phyloP scores from a whole-genome alignment of 2,113 vertebrate species.

The Lasiurus cinereus region DNA sequence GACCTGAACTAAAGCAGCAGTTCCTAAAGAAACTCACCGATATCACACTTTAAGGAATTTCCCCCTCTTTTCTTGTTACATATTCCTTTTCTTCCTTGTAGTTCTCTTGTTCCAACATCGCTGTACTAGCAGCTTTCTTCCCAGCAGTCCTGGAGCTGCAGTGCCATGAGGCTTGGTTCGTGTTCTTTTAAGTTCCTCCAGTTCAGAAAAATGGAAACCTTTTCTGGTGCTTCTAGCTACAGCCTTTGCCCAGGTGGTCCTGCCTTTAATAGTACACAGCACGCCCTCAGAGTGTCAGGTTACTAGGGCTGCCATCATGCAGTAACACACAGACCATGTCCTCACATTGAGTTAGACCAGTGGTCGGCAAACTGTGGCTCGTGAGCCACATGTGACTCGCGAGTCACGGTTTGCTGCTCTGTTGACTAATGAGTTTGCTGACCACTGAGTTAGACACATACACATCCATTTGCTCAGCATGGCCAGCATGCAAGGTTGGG shows the following conservation, averaged over 20 bases:
- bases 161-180: background rate
- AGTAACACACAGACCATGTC: background rate
- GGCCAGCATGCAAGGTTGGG: background rate
- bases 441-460: rapidly evolving
- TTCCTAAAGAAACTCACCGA: background rate
- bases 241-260: background rate
- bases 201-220: background rate
- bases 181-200: conserved; percentile 22
- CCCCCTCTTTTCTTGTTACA: background rate
- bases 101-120: background rate
- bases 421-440: too few relatives aligned
- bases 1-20: background rate
- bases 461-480: background rate
- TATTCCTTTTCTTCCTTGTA: background rate
- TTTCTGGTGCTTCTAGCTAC: background rate
- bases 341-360: too few relatives aligned
- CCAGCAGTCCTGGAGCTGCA: background rate
- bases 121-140: background rate
- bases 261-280: background rate
- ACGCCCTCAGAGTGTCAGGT: too few relatives aligned
- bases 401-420: too few relatives aligned
- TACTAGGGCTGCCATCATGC: background rate
- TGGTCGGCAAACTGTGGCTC: too few relatives aligned
- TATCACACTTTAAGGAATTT: background rate
- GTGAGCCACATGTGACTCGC: too few relatives aligned